These are phyloP conservation scores for Protonemura montana DNA, from an alignment of 2,888 invertebrate genomes.

Conservation along the genomic window DNA sequence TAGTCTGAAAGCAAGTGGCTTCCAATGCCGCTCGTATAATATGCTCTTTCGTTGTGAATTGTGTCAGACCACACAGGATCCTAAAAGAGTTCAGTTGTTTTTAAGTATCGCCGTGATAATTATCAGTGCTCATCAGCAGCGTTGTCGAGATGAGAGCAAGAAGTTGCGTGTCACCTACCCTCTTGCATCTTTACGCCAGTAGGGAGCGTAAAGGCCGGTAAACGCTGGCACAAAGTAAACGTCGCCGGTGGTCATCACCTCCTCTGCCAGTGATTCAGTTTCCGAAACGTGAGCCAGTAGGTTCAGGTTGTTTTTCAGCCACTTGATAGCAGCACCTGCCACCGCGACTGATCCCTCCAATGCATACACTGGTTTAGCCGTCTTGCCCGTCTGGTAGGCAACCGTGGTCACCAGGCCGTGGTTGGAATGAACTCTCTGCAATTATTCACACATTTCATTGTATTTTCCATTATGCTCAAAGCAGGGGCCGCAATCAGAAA, in stretches of 20 bases:
- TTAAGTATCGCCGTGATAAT: background rate
- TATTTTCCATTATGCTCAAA: no score
- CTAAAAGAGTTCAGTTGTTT: constrained; percentile 61
- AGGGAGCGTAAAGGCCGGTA: constrained; percentile 95
- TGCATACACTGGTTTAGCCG: constrained; percentile 84
- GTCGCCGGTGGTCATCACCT: constrained; percentile 88
- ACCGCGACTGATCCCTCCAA: constrained; percentile 96
- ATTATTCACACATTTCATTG: constrained; percentile 21
- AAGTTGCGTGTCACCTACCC: constrained; percentile 68
- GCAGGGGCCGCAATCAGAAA: no score
- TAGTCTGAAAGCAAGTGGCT: constrained; percentile 95
- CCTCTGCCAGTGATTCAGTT: constrained; percentile 73
- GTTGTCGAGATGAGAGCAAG: no score
- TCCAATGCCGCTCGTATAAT: constrained; percentile 93
- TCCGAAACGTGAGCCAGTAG: constrained; percentile 78
- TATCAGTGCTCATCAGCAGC: no score
- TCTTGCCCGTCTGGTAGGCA: constrained; percentile 87
- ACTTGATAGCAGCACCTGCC: constrained; percentile 91
- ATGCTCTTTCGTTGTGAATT: constrained; percentile 91
- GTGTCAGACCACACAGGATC: constrained; percentile 91
- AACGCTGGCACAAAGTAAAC: constrained; percentile 99
- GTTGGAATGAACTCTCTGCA: constrained; percentile 80
- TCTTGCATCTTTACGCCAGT: constrained; percentile 96
- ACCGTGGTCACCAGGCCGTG: constrained; percentile 90
- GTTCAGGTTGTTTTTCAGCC: constrained; percentile 91